These are phyloP conservation scores for Battus philenor DNA, from an alignment of 1,140 invertebrate species.

Conservation along the genomic window DNA sequence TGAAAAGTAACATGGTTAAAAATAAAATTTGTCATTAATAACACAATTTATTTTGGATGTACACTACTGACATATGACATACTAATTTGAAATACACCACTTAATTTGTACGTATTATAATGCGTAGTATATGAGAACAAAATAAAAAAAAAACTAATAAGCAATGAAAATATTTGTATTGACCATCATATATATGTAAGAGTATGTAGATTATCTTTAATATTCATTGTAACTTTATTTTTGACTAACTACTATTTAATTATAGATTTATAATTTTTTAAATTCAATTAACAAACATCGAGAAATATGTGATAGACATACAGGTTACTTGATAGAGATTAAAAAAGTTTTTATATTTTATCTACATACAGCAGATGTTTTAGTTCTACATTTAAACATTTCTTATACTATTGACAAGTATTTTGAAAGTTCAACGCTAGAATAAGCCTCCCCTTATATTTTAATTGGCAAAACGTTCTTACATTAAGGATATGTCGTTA, in stretches of 20 bases:
- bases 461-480: constrained; percentile 32
- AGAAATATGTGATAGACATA: not conserved
- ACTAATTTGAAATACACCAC: too few species aligned
- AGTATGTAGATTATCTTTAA: too few species aligned
- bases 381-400: constrained; percentile 5
- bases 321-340: not conserved
- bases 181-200: too few species aligned
- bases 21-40: too few species aligned
- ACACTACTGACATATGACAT: too few species aligned
- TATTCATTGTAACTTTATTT: not conserved
- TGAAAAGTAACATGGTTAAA: too few species aligned
- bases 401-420: constrained; percentile 25
- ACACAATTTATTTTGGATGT: too few species aligned
- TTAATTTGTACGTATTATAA: too few species aligned
- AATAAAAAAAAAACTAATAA: too few species aligned
- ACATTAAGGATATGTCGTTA: constrained; percentile 38
- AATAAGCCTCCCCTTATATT: constrained; percentile 39
- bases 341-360: not conserved
- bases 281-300: constrained; percentile 9
- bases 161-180: too few species aligned
- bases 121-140: too few species aligned
- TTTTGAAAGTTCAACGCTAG: constrained; percentile 31
- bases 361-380: constrained; percentile 2
- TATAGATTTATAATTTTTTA: too few species aligned
- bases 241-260: not conserved